Percentiles rank a stretch among this genome's conserved stretches.
Conservation (phyloP, 2,113 vertebrate genomes). For the Xyliphius kryptos region DNA sequence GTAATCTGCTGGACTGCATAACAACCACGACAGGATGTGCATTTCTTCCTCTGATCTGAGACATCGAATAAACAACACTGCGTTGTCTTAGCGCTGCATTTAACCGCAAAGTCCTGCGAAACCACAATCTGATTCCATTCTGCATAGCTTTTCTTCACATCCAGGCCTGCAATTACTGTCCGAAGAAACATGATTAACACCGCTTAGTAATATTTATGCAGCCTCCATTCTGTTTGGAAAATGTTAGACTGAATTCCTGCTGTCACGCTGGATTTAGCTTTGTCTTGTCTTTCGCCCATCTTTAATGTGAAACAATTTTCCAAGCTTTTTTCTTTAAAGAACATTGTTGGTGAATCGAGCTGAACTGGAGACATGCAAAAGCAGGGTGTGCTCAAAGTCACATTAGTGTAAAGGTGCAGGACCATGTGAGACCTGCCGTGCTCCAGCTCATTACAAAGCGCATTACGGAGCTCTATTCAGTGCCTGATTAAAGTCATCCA, state of each 20-base stretch:
- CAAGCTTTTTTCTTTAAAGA: not conserved
- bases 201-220: slow-evolving; percentile 16
- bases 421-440: slow-evolving; percentile 46
- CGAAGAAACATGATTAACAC: slow-evolving; percentile 39
- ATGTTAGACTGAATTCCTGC: slow-evolving; percentile 36
- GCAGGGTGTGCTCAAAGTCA: slow-evolving; percentile 31
- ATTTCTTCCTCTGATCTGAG: slow-evolving; percentile 11
- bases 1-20: slow-evolving; percentile 1
- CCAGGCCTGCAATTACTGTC: slow-evolving; percentile 32
- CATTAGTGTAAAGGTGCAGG: slow-evolving; percentile 44
- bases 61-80: not conserved
- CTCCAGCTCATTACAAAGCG: slow-evolving; percentile 56
- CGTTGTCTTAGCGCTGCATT: not conserved
- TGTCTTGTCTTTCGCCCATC: slow-evolving; percentile 2
- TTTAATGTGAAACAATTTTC: not conserved
- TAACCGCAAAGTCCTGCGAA: not conserved
- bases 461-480: slow-evolving; percentile 61
- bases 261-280: slow-evolving; percentile 28
- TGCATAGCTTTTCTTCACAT: slow-evolving; percentile 15
- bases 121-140: slow-evolving; percentile 6
- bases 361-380: slow-evolving; percentile 21
- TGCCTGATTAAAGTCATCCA: slow-evolving; percentile 65
- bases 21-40: not conserved
- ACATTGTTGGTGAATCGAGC: not conserved
- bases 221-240: slow-evolving; percentile 20